These are phyloP conservation scores for Synchiropus splendidus DNA, from an alignment of 2,113 vertebrate genomes.

Conservation along the genomic window DNA sequence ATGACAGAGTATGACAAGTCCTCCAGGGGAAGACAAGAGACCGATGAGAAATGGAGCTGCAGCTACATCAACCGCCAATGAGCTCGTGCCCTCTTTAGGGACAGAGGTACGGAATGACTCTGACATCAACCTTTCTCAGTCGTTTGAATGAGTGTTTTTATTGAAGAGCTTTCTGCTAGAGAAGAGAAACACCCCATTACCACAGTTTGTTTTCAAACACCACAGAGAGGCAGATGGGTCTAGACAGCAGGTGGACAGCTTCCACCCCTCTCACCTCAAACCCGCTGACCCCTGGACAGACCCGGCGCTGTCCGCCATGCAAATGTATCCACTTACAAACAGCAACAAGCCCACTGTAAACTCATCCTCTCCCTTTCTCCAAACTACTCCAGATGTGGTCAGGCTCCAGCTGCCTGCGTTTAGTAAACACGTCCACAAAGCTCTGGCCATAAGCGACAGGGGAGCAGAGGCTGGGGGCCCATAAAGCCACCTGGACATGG, in stretches of 20 bases:
- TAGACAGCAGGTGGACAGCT: constrained; percentile 32
- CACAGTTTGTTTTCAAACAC: constrained; percentile 11
- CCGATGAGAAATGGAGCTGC: constrained; percentile 22
- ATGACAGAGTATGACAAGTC: constrained; percentile 44
- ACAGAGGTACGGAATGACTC: too few relatives aligned
- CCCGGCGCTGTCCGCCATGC: constrained; percentile 1
- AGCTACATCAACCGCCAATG: constrained; percentile 4
- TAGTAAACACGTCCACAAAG: constrained; percentile 58
- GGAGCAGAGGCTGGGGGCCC: constrained; percentile 10
- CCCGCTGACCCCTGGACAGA: constrained; percentile 20
- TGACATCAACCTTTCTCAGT: too few relatives aligned
- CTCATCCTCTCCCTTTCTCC: constrained; percentile 8
- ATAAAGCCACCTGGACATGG: constrained; percentile 46
- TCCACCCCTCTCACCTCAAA: constrained; percentile 24
- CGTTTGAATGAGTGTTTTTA: too few relatives aligned
- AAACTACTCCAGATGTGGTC: constrained; percentile 37
- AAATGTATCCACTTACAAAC: constrained; percentile 19
- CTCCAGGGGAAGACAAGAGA: constrained; percentile 34
- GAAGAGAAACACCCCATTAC: constrained; percentile 1
- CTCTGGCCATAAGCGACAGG: constrained; percentile 24
- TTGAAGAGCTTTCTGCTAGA: background rate
- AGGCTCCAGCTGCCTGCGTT: constrained; percentile 60
- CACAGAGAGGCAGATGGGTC: constrained; percentile 17
- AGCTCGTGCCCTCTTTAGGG: constrained; percentile 22
- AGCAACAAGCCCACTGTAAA: constrained; percentile 32